phyloP scores from a whole-genome alignment of 2,888 invertebrate genomes.

The Tachina fera region DNA sequence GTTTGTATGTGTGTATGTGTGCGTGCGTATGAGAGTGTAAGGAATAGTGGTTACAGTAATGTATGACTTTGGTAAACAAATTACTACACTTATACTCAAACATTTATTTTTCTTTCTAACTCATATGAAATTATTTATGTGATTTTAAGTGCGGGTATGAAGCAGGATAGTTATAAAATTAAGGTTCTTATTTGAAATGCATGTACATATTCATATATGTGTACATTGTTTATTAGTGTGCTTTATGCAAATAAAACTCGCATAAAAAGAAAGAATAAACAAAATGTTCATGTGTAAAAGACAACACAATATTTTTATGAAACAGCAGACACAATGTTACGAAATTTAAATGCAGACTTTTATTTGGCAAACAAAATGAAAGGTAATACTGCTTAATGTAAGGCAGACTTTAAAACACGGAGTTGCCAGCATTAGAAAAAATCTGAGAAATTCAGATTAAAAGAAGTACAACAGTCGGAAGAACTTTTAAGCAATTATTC shows the following conservation, averaged over 20 bases:
- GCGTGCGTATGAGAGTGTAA: background rate
- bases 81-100: slow-evolving; percentile 48
- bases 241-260: slow-evolving; percentile 36
- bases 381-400: no score
- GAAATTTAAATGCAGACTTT: no score
- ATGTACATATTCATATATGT: background rate
- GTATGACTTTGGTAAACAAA: slow-evolving; percentile 69
- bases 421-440: no score
- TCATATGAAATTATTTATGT: slow-evolving; percentile 21
- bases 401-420: no score
- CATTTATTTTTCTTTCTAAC: background rate
- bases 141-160: background rate
- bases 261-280: slow-evolving; percentile 31
- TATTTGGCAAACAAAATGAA: no score
- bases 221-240: background rate
- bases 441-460: no score
- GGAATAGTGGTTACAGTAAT: slow-evolving; percentile 44
- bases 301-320: slow-evolving; percentile 9
- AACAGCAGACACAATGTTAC: background rate
- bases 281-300: slow-evolving; percentile 55
- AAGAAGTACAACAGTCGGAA: no score
- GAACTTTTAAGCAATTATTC: no score
- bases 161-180: slow-evolving; percentile 20
- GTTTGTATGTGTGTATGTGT: background rate
- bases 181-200: slow-evolving; percentile 14